Percentiles rank a stretch among this genome's conserved stretches.
These are phyloP conservation scores for Emydura subglobosa DNA, from an alignment of 2,113 vertebrate genomes.

Conservation along the genomic window DNA sequence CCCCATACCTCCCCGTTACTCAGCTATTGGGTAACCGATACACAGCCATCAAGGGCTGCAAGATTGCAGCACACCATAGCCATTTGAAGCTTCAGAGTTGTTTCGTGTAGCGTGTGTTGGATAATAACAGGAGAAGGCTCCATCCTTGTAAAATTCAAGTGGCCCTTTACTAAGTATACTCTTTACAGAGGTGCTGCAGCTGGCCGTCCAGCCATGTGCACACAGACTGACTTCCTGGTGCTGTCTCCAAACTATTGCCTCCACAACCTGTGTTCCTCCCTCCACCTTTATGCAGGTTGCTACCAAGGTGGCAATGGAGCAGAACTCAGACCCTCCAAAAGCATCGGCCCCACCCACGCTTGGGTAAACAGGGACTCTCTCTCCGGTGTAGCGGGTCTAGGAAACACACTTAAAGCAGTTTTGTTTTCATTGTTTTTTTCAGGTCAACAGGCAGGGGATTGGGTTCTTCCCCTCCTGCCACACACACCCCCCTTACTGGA, in stretches of 20 bases:
- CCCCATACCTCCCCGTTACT: background rate
- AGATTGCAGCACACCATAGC: background rate
- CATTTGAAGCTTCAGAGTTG: background rate
- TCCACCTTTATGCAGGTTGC: background rate
- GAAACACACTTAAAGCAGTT: background rate
- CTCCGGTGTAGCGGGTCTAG: background rate
- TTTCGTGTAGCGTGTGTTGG: background rate
- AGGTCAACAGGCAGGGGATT: background rate
- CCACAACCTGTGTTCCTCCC: background rate
- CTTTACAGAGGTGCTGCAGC: background rate
- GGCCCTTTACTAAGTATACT: background rate
- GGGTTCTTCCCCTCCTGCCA: background rate
- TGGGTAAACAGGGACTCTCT: background rate
- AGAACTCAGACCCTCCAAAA: background rate
- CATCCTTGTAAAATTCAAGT: background rate
- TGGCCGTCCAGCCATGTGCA: background rate
- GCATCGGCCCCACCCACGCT: background rate
- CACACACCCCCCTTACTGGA: background rate
- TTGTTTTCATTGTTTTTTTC: background rate
- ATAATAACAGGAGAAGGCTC: background rate
- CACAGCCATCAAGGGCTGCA: background rate
- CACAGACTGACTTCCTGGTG: background rate
- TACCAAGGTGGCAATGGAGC: background rate
- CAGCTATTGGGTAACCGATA: background rate
- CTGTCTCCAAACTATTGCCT: background rate